Evolutionary conservation across 2,797 vertebrate species (phyloP), one percentile per base, ranked within the genome.

Genomic region (Crocidura indochinensis): DNA sequence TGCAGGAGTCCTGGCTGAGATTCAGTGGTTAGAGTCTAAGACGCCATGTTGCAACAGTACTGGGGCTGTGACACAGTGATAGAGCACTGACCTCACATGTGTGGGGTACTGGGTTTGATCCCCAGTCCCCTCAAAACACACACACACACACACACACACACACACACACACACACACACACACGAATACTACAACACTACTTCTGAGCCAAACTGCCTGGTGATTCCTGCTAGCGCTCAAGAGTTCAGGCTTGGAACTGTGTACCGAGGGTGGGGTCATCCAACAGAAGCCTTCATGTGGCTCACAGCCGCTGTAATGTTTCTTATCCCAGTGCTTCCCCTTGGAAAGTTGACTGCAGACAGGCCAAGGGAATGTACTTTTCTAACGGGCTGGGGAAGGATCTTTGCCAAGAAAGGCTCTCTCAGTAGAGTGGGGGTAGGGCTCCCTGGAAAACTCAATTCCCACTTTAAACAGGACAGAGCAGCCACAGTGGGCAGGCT

Each of bases 301-400:
- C 91, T 71, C 51, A 82, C 38, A 85, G 89, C 80, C n/a, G 82
- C 87, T 64, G 71, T 62, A 51, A 53, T 83, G 67, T 29, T 86
- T 75, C 67, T 62, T 15, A 38, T n/a, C 46, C 82, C 72, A 15
- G 22, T 0, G 47, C 19, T 27, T 29, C 73, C 26, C 73, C 44
- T 49, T 38, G 75, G 84, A 87, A 91, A 78, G 87, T 92, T 31
- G 27, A 68, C 67, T 69, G 77, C 68, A 88, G 79, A 78, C 80
- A 94, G 79, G 90, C 88, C 47, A 27, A 46, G 93, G 47, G 93
- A 92, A 91, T 84, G 92, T 87, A 47, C 72, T 92, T 83, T 87
- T 67, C 82, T 89, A 72, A 88, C 91, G 76, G 84, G 62, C 84
- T 87, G 87, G 76, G 94, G 68, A 72, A 71, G 87, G n/a, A 22